Base-by-base conservation (phyloP, 2,888 invertebrate genomes). In the Lycocerus yunnanus region DNA sequence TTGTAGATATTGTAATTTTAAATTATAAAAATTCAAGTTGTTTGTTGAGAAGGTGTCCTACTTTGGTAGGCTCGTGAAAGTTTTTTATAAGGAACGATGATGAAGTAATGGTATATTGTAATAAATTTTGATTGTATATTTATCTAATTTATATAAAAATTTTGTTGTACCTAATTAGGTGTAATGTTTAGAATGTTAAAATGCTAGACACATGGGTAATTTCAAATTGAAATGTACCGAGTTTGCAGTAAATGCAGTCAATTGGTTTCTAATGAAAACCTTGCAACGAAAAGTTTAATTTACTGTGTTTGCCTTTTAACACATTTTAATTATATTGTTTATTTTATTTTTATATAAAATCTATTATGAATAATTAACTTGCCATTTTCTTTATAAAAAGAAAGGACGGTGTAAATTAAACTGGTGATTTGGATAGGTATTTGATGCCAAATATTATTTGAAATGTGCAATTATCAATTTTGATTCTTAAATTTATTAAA, bases 141-240 rank as follows among this genome's bases (percentile, higher is more conserved):
- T 61, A 18, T 63, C 15, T 18, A 15, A 43, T 66, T 43, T 20
- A 61, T 68, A 67, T 59, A 43, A 63, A 18, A 63, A 61, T 72
- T 21, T 21, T 68, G 61, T 72, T 72, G 24, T 68, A 72, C 67
- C 68, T 68, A 72, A 63, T 63, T 63, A 63, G 20, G 43, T 63
- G 66, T 71, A 71, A 77, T 77, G 80, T 79, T 80, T 79, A 79
- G 79, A 74, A 70, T 27, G n/a, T 63, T 60, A 60, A 63, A 63
- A 66, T 61, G 73, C 79, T 80, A 80, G 79, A 79, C 79, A 77
- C 74, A 77, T 15, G 66, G 72, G 78, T 79, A 79, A 79, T 80
- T 80, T 80, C 79, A 79, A 79, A 80, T 80, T 80, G 80, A 80
- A 79, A 80, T 78, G 20, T 74, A 69, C 68, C 27, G 14, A 72